phyloP scores from a whole-genome alignment of 2,888 invertebrate genomes.

The Dyspetes luteomarginatus region DNA sequence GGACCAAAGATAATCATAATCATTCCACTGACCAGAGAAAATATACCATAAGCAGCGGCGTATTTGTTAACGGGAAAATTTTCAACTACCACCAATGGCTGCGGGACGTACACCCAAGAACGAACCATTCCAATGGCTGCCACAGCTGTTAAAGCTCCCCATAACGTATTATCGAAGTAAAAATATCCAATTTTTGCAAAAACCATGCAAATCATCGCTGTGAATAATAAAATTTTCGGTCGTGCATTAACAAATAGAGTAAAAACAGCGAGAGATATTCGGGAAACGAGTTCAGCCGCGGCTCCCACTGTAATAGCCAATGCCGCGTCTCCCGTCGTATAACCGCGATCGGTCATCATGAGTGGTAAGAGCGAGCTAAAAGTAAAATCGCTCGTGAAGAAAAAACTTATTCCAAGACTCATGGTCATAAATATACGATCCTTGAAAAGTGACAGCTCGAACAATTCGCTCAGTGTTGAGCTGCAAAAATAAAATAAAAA shows the following conservation, averaged over 20 bases:
- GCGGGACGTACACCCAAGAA: conserved; percentile 88
- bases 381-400: conserved; percentile 88
- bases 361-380: conserved; percentile 89
- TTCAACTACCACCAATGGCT: conserved; percentile 89
- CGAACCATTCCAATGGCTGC: conserved; percentile 88
- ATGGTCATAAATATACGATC: conserved; percentile 85
- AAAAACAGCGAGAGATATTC: conserved; percentile 87
- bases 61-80: conserved; percentile 88
- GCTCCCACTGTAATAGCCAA: conserved; percentile 89
- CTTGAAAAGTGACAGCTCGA: conserved; percentile 79
- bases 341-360: conserved; percentile 86
- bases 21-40: conserved; percentile 89
- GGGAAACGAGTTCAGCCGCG: conserved; percentile 87
- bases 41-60: conserved; percentile 89
- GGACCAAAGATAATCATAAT: conserved; percentile 89
- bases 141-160: conserved; percentile 86
- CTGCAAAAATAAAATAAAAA: conserved; percentile 58
- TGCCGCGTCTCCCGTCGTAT: conserved; percentile 86
- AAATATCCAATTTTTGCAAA: conserved; percentile 88
- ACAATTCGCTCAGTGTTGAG: conserved; percentile 70
- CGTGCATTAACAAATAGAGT: conserved; percentile 87
- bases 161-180: conserved; percentile 85
- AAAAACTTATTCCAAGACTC: conserved; percentile 88
- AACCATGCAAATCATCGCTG: conserved; percentile 88
- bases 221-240: conserved; percentile 87